Evolutionary conservation across 2,797 vertebrate species (phyloP), one percentile per base, ranked within the genome.

Genomic region (Coreius guichenoti): DNA sequence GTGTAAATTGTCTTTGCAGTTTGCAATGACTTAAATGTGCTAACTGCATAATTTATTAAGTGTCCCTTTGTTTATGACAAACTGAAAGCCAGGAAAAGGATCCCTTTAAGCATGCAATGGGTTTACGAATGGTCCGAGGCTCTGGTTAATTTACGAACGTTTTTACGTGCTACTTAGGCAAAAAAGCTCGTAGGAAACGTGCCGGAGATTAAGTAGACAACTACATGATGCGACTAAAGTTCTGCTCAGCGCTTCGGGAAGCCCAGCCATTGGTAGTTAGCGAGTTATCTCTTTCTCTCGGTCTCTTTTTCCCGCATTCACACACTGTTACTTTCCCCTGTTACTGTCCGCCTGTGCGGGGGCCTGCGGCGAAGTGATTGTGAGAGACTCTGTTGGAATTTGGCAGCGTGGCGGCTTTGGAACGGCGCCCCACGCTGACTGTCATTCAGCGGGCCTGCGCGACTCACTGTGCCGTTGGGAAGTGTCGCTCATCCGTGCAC

Each of bases 331-430:
- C 17, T 77, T 54, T 74, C 49, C n/a, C 39, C 77, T 39, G 86
- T 83, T 76, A 56, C 47, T 54, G 11, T 86, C 92, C 91, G 96
- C 94, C 95, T 91, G 94, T 93, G 93, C 92, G 61, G 91, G 93
- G 93, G 96, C 93, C 95, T 97, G 96, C 96, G 96, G 96, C 93
- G 93, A 95, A 94, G 95, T 95, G 97, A 98, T 98, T 98, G 97
- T 97, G 96, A 95, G 96, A 94, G 93, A 94, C 96, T 97, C 97
- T 97, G 97, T 94, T 96, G 98, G 98, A 98, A 99, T 98, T 97
- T 98, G 97, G 97, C 97, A 97, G 94, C 93, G 94, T 85, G 93
- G 88, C 90, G 88, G 94, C 93, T 94, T 96, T 97, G 97, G 97
- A 97, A 95, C 95, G 96, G 93, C 95, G 96, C 97, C 98, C 96